Conservation (phyloP, 2,113 vertebrate species). For the Alces alces region DNA sequence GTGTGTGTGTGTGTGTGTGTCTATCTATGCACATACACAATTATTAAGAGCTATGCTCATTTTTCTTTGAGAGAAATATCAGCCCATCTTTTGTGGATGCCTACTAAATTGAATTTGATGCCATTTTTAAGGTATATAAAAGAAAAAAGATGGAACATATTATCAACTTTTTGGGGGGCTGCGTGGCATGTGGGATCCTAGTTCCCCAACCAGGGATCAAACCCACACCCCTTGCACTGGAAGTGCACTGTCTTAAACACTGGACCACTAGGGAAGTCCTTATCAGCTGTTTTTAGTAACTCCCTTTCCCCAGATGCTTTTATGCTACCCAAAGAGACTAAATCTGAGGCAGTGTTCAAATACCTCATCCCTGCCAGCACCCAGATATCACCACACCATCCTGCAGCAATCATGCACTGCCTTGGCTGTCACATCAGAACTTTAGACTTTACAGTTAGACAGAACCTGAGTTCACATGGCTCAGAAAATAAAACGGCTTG, state of each 20-base stretch:
- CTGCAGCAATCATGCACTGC: background rate
- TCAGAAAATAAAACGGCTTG: conserved; percentile 2
- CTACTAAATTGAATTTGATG: background rate
- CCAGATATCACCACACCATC: background rate
- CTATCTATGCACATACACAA: background rate
- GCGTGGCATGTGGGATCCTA: background rate
- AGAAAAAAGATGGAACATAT: background rate
- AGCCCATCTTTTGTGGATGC: background rate
- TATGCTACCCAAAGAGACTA: background rate
- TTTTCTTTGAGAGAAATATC: background rate
- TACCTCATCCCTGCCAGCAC: background rate
- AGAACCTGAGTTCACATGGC: background rate
- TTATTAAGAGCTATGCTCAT: background rate
- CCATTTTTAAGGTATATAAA: background rate
- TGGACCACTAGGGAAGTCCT: background rate
- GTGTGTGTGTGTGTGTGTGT: background rate
- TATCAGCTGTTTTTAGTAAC: background rate
- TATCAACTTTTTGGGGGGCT: background rate
- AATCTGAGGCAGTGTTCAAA: background rate
- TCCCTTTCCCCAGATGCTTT: background rate
- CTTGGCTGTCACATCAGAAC: background rate
- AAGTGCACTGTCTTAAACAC: background rate
- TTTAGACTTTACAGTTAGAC: background rate
- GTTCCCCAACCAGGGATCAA: background rate
- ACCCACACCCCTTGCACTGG: background rate